These are phyloP conservation scores for Pipistrellus pygmaeus DNA, from an alignment of 2,797 vertebrate genomes.

Conservation along the genomic window DNA sequence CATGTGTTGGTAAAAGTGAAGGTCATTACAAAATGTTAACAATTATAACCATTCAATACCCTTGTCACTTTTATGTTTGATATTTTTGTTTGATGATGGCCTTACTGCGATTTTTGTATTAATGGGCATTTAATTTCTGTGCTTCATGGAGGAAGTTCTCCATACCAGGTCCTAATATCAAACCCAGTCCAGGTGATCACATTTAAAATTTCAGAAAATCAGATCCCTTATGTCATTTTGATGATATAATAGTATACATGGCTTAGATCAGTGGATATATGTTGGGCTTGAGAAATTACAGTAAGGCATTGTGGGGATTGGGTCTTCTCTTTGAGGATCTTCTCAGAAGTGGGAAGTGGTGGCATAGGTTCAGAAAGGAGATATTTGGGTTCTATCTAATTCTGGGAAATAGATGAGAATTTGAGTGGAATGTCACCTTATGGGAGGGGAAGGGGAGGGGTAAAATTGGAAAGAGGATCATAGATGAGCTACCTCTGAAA, in stretches of 20 bases:
- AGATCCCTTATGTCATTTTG: not conserved
- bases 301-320: not conserved
- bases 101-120: not conserved
- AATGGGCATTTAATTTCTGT: not conserved
- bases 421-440: slow-evolving; percentile 12
- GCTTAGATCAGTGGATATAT: not conserved
- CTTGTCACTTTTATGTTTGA: not conserved
- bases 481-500: not conserved
- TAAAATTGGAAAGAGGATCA: not conserved
- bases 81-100: not conserved
- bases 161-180: not conserved
- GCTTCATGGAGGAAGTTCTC: not conserved
- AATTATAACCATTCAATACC: not conserved
- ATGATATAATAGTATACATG: not conserved
- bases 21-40: not conserved
- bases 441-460: too few relatives aligned
- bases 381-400: slow-evolving; percentile 34
- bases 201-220: not conserved
- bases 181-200: not conserved
- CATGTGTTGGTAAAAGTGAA: not conserved
- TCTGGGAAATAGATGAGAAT: not conserved
- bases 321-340: not conserved
- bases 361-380: not conserved
- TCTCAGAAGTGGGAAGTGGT: not conserved
- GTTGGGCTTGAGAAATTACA: not conserved